Conservation (phyloP, 1,140 invertebrate genomes). For the Anastatus disparis region DNA sequence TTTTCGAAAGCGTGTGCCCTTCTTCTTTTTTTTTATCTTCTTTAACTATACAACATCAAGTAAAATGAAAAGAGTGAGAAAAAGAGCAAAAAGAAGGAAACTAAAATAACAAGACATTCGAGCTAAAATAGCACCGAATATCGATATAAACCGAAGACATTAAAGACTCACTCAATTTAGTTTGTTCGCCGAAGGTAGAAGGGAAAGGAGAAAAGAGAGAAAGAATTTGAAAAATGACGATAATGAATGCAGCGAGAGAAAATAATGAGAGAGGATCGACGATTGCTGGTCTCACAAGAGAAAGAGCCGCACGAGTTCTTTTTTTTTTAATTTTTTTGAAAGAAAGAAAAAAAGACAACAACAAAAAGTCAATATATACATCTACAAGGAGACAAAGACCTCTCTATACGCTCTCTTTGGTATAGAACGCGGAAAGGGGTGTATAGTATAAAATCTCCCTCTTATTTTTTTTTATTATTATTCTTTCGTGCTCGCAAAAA, state of each 20-base stretch:
- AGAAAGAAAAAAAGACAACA: background rate
- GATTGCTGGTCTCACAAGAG: constrained; percentile 1
- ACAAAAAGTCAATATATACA: background rate
- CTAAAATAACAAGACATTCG: too few species aligned
- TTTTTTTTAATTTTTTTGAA: too few species aligned
- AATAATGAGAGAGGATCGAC: constrained; percentile 30
- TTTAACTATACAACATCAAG: too few species aligned
- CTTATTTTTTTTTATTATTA: too few species aligned
- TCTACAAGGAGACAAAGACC: background rate
- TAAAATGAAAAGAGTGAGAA: too few species aligned
- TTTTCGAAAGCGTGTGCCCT: too few species aligned
- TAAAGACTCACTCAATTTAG: constrained; percentile 31
- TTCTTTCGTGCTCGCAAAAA: too few species aligned
- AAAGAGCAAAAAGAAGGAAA: too few species aligned
- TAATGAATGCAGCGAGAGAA: constrained; percentile 40
- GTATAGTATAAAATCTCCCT: too few species aligned
- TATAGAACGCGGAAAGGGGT: background rate
- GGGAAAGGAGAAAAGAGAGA: background rate
- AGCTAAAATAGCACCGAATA: constrained; percentile 15
- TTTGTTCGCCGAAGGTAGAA: background rate
- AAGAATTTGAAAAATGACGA: constrained; percentile 41
- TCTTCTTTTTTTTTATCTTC: too few species aligned
- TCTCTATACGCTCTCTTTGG: background rate
- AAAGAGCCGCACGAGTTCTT: background rate
- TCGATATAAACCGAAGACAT: constrained; percentile 1